phyloP scores from a whole-genome alignment of 2,113 vertebrate genomes.

The Stegastes partitus region DNA sequence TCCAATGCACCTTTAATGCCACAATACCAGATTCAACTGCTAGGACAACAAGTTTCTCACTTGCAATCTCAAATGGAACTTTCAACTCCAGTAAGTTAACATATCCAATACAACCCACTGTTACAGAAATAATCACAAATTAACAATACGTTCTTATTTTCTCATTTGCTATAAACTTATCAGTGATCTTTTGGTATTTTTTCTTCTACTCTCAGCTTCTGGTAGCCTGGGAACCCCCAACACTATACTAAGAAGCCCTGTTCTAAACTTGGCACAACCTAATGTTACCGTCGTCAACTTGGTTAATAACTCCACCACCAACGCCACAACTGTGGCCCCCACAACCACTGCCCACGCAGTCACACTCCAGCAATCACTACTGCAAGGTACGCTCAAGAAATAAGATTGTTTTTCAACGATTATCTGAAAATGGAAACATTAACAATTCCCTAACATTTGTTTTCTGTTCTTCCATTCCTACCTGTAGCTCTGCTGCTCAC shows the following conservation, averaged over 20 bases:
- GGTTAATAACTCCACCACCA: not conserved
- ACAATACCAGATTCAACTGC: not conserved
- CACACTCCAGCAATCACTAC: constrained; percentile 47
- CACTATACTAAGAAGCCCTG: rapidly evolving
- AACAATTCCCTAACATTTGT: not conserved
- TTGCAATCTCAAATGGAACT: not conserved
- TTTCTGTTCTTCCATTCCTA: not conserved
- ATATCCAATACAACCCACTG: not conserved
- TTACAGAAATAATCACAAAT: not conserved
- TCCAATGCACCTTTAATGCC: constrained; percentile 72
- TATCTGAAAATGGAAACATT: not conserved
- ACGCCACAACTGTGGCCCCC: rapidly evolving
- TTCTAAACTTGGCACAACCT: constrained; percentile 27
- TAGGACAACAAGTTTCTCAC: not conserved
- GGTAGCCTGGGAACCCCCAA: rapidly evolving
- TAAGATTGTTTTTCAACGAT: not conserved
- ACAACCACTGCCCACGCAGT: not conserved
- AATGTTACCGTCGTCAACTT: not conserved
- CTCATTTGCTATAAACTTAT: not conserved
- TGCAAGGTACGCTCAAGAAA: constrained; percentile 42
- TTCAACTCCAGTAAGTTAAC: constrained; percentile 41
- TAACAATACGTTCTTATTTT: not conserved
- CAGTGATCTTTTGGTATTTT: not conserved
- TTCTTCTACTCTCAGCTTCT: constrained; percentile 23
- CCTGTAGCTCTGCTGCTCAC: constrained; percentile 60